Conservation (phyloP, 2,113 vertebrate species). For the Eurystomus gularis region DNA sequence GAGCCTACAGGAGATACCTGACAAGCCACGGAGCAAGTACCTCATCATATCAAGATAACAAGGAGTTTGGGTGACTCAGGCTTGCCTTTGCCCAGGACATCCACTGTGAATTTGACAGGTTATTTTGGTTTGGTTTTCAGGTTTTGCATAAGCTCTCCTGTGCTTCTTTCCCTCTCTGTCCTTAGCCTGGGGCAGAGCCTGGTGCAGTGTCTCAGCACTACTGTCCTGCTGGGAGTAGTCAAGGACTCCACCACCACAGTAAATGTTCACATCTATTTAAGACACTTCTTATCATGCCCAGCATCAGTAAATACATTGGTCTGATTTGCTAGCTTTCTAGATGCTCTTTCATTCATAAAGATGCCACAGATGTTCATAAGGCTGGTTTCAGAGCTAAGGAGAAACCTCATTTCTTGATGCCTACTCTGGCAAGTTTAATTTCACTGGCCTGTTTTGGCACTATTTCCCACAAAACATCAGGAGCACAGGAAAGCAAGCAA, state of each 20-base stretch:
- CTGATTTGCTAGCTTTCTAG: not conserved
- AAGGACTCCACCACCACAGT: not conserved
- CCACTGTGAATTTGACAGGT: not conserved
- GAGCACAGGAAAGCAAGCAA: not conserved
- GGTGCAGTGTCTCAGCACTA: not conserved
- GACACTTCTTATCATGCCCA: not conserved
- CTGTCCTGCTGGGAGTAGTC: not conserved
- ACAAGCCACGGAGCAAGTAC: not conserved
- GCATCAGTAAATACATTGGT: not conserved
- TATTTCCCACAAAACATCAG: not conserved
- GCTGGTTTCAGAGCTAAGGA: not conserved
- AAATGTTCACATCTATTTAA: not conserved
- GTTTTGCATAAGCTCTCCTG: not conserved
- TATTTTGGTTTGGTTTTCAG: not conserved
- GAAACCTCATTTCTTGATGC: not conserved
- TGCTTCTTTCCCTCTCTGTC: not conserved
- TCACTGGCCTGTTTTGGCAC: not conserved
- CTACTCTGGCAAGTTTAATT: not conserved
- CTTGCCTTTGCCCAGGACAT: not conserved
- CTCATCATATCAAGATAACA: not conserved
- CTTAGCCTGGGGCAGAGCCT: not conserved
- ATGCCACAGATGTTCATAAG: not conserved
- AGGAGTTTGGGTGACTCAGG: accelerated
- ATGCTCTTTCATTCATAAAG: not conserved
- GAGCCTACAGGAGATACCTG: not conserved